Evolutionary conservation across 2,888 invertebrate species (phyloP), one percentile per base, ranked within the genome.

Genomic region (Drosophila sordidula): DNA sequence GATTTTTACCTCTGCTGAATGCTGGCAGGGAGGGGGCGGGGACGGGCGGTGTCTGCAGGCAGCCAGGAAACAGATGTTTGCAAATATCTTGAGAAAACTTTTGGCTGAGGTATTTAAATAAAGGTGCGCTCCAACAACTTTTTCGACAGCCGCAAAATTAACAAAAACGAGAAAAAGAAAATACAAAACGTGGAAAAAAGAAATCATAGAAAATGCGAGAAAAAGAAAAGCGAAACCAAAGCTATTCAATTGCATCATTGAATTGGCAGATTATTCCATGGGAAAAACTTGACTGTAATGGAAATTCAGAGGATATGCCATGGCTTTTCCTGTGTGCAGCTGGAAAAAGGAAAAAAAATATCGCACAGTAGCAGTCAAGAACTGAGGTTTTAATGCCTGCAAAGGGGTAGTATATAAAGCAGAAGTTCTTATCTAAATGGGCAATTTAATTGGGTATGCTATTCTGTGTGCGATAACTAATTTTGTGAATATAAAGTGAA

Each of bases 31-130:
- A 44, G 57, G 12, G 8, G 6, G 34, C 12, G 12, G 3, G 26
- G 26, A 18, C 12, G 34, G 34, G 34, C 34, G 34, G 34, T 34
- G 12, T 34, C 11, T 41, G 56, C 55, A 42, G 63, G 61, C 44
- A 70, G 55, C 61, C 80, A 68, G 77, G 77, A 89, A 85, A 87
- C 85, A 85, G 87, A 87, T 89, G 85, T 89, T 85, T 89, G 89
- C 89, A 89, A 85, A 85, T 87, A 87, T 85, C 85, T 85, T 85
- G 70, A 73, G 71, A 81, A 81, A 85, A 81, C 72, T 89, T 87
- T 89, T 73, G 78, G 81, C 76, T 70, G 71, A 69, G 89, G 85
- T 85, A 89, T 85, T 87, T 89, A 89, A 87, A 85, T 85, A 89
- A 80, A 72, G 74, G 77, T 81, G 72, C 69, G 70, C 66, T 82